Conservation (phyloP, 2,888 invertebrate genomes). For the Eueremaeus valkanovi region DNA sequence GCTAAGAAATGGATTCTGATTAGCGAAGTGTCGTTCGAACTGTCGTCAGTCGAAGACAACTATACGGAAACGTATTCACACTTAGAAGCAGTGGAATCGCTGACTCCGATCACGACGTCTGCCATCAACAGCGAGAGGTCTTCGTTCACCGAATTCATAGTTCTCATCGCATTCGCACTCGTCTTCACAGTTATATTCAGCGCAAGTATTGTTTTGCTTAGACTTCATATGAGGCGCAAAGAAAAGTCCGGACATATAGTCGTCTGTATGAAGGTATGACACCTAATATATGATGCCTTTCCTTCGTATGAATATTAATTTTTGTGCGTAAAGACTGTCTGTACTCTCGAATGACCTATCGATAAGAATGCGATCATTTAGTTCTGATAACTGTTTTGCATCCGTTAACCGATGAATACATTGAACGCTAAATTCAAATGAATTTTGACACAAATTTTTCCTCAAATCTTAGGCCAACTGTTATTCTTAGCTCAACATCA, state of each 20-base stretch:
- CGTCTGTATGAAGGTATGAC: conserved; percentile 40
- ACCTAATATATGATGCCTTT: conserved; percentile 22
- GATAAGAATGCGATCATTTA: too few relatives aligned
- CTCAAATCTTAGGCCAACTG: not conserved
- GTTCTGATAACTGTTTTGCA: too few relatives aligned
- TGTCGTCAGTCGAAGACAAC: conserved; percentile 63
- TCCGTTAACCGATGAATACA: too few relatives aligned
- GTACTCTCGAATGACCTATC: too few relatives aligned
- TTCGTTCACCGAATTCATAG: conserved; percentile 16
- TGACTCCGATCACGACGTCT: conserved; percentile 15
- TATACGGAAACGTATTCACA: conserved; percentile 61
- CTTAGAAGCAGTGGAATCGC: conserved; percentile 13
- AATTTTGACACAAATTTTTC: not conserved
- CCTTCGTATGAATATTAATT: too few relatives aligned
- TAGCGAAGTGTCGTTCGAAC: conserved; percentile 82
- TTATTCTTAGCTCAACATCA: not conserved
- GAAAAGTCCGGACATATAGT: conserved; percentile 40
- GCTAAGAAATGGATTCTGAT: conserved; percentile 81
- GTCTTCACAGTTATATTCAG: conserved; percentile 31
- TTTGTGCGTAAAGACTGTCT: too few relatives aligned
- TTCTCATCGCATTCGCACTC: conserved; percentile 31
- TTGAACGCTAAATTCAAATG: not conserved
- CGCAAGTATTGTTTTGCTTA: conserved; percentile 11
- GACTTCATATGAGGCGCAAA: conserved; percentile 32
- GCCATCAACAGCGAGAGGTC: conserved; percentile 6